Evolutionary conservation across 2,888 invertebrate genomes (phyloP).

Genomic region (Philereme vetulata): DNA sequence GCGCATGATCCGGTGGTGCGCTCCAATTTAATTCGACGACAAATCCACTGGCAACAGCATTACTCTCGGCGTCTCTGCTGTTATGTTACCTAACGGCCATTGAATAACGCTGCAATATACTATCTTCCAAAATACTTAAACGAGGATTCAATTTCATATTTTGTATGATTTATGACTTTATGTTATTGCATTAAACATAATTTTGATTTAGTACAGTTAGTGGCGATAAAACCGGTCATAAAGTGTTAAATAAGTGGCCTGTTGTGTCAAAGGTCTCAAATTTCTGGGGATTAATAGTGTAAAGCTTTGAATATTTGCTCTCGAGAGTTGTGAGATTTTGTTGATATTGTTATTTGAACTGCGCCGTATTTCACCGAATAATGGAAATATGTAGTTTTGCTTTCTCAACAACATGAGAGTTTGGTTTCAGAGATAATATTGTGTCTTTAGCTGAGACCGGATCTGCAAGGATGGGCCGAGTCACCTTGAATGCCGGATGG

Average conservation of each 20-base stretch:
- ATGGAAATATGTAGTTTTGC: conserved; percentile 11
- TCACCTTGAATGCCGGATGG: conserved; percentile 82
- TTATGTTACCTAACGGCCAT: conserved; percentile 54
- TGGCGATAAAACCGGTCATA: conserved; percentile 38
- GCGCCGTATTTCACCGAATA: conserved; percentile 5
- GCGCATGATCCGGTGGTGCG: conserved; percentile 72
- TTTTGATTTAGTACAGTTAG: conserved; percentile 52
- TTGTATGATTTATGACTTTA: conserved; percentile 45
- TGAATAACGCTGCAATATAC: conserved; percentile 28
- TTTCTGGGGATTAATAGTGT: conserved; percentile 25
- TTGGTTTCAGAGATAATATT: conserved; percentile 24
- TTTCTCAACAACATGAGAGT: not conserved
- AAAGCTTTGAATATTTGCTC: conserved; percentile 11
- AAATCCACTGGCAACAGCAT: conserved; percentile 65
- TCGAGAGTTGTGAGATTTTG: conserved; percentile 2
- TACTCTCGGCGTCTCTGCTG: conserved; percentile 43
- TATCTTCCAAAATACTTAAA: conserved; percentile 50
- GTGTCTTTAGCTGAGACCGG: conserved; percentile 56
- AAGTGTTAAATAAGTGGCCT: conserved; percentile 47
- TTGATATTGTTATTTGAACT: conserved; percentile 1
- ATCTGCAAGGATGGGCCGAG: conserved; percentile 76
- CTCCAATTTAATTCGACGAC: conserved; percentile 81
- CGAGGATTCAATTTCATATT: conserved; percentile 51
- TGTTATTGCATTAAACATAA: conserved; percentile 47
- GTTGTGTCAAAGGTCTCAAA: conserved; percentile 48